These are phyloP conservation scores for Nephila pilipes DNA, from an alignment of 1,140 invertebrate species.

Conservation along the genomic window DNA sequence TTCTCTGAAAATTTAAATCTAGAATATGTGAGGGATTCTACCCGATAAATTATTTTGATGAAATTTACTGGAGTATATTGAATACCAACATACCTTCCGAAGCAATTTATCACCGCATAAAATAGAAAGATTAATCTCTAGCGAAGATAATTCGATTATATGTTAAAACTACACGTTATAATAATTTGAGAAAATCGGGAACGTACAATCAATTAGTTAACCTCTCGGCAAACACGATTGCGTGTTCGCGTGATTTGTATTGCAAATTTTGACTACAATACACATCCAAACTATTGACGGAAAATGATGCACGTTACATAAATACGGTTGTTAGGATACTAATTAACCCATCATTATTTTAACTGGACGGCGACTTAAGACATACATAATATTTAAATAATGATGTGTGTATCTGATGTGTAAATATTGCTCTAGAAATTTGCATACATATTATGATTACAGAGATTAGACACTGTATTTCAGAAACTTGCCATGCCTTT, in stretches of 20 bases:
- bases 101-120: no score
- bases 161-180: background rate
- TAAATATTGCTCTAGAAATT: background rate
- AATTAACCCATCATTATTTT: background rate
- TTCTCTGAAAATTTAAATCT: no score
- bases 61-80: no score
- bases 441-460: background rate
- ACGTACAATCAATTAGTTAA: conserved; percentile 14
- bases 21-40: no score
- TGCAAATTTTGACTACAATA: background rate
- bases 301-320: background rate
- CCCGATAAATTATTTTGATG: no score
- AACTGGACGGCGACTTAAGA: background rate
- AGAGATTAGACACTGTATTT: background rate
- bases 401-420: background rate
- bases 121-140: no score
- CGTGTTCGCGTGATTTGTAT: conserved; percentile 9
- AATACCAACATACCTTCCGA: no score
- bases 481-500: background rate
- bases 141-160: background rate
- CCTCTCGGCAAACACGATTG: background rate
- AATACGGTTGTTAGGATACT: background rate
- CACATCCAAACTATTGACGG: background rate
- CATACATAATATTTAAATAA: background rate
- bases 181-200: background rate